Base-by-base conservation (phyloP, 2,888 invertebrate genomes). In the Acleris cristana region DNA sequence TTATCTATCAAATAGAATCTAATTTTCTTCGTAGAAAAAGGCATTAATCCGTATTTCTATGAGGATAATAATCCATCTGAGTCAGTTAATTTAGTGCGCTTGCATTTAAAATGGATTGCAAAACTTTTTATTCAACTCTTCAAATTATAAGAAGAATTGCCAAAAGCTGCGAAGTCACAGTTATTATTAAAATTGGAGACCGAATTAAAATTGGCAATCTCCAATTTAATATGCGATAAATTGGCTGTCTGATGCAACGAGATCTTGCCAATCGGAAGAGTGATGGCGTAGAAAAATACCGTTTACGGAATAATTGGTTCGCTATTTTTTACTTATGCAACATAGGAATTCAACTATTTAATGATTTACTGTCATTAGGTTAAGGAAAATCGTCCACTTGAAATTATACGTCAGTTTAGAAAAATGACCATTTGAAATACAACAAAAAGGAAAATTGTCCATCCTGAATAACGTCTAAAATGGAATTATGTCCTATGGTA, bases 281-380 rank as follows among this genome's bases (percentile, higher is more conserved):
- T 60, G 26, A 30, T 23, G 26, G 45, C 16, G 54, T 21, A 30
- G n/a, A 55, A 63, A 40, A 63, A 49, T 45, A 48, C 49, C 63
- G 63, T 56, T 63, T 56, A 63, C 55, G 56, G 63, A 63, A 63
- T 56, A 63, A 63, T 63, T 63, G 63, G 49, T 40, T 63, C 49
- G 45, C 49, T 63, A 51, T 63, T 49, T 16, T 49, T 23, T 12
- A 30, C 10, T 40, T 56, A n/a, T 21, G 40, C 21, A 64, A 56
- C 12, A 10, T 19, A 40, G 18, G 16, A 21, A 21, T 21, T 21
- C 16, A n/a, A 45, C 19, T 23, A 8, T 19, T n/a, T n/a, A n/a
- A n/a, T n/a, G n/a, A n/a, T n/a, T n/a, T n/a, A n/a, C n/a, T n/a
- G n/a, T n/a, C n/a, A n/a, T n/a, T n/a, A n/a, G n/a, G n/a, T n/a